Percentiles rank a stretch among this genome's conserved stretches.
These are phyloP conservation scores for Penaeus monodon DNA, from an alignment of 2,888 invertebrate genomes.

Conservation along the genomic window DNA sequence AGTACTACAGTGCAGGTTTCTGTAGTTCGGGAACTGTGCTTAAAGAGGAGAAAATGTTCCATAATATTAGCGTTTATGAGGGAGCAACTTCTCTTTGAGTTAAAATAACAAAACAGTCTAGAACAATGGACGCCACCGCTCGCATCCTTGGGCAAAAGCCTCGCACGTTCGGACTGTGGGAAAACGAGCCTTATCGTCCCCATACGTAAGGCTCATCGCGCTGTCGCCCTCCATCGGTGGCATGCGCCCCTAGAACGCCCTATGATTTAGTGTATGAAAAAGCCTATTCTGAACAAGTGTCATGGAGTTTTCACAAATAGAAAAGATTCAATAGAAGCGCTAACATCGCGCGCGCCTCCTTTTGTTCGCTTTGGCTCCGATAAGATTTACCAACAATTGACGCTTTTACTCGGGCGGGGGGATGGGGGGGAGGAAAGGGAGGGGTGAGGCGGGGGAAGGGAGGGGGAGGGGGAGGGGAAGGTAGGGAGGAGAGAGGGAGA, in stretches of 20 bases:
- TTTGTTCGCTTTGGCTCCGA: constrained; percentile 51
- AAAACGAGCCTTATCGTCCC: background rate
- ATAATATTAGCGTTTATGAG: constrained; percentile 57
- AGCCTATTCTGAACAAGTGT: constrained; percentile 59
- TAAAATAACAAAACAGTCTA: constrained; percentile 58
- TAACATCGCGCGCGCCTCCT: constrained; percentile 44
- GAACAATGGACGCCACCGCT: constrained; percentile 40
- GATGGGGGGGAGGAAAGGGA: background rate
- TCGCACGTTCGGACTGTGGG: background rate
- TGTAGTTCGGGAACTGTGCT: background rate
- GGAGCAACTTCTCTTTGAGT: constrained; percentile 56
- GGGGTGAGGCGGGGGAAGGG: background rate
- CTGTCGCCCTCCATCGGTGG: background rate
- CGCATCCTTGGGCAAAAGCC: background rate
- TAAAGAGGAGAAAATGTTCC: constrained; percentile 23
- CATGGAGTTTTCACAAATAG: constrained; percentile 60
- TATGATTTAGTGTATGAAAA: constrained; percentile 58
- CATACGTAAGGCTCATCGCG: background rate
- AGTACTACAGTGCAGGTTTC: background rate
- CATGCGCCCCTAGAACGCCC: constrained; percentile 21
- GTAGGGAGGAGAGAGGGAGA: background rate
- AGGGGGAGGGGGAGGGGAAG: background rate
- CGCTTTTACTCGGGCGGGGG: constrained; percentile 45
- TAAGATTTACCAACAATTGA: constrained; percentile 62
- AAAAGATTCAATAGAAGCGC: constrained; percentile 54